Base-by-base conservation (phyloP, 2,797 vertebrate genomes). In the Cossypha heuglini region DNA sequence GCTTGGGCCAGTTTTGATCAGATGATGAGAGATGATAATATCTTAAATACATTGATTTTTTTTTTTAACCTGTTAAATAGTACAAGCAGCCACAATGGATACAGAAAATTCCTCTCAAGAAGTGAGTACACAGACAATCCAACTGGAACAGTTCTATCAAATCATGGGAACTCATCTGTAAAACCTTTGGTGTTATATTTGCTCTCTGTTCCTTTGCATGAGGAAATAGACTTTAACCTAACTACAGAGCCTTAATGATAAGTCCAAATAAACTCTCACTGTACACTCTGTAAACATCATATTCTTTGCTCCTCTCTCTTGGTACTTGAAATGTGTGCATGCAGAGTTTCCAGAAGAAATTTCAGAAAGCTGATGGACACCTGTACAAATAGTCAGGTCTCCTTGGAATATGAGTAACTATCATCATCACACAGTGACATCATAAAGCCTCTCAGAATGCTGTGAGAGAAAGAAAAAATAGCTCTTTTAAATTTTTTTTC, bases 401-500 rank as follows among this genome's bases (percentile, higher is more conserved):
- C 76, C 31, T 51, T 88, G 40, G 48, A 77, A 74, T 54, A 55
- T 26, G 10, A 51, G 12, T 69, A 59, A 43, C 11, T 59, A 10
- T 48, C 59, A 42, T 17, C 10, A 16, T 80, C 18, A 37, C 13
- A 12, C 22, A 71, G 24, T 33, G 16, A 54, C 55, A 43, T 29
- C 1, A 1, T 21, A 62, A 63, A 62, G 22, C n/a, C 37, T 73
- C n/a, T 52, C 42, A 80, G n/a, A 64, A 33, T 55, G 17, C 8
- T 94, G 14, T 43, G 11, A 66, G 45, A 89, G 19, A 31, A 92
- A 86, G 12, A 11, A 92, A 14, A 86, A 86, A 54, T n/a, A 4
- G 2, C 1, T 51, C 2, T 40, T 20, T 26, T 26, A 11, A 20
- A 1, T 10, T 13, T 17, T 38, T 48, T 5, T 45, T 22, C 0